Percentiles rank a stretch among this genome's conserved stretches.
phyloP scores from a whole-genome alignment of 1,140 invertebrate genomes.

The Contarinia nasturtii region DNA sequence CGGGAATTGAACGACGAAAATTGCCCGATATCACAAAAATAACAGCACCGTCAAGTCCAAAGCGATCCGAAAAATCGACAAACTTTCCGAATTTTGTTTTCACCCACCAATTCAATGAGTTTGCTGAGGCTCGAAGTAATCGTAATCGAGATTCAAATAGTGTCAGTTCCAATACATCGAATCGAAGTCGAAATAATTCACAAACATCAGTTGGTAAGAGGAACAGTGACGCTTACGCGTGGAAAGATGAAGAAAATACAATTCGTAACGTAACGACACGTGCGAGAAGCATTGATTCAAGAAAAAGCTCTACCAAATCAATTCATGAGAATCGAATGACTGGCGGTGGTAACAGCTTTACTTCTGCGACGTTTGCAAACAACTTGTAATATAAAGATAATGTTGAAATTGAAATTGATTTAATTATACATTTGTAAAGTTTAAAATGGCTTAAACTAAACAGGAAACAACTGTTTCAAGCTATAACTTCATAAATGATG shows the following conservation, averaged over 20 bases:
- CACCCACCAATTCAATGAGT: neutral
- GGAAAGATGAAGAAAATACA: constrained; percentile 2
- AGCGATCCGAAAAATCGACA: neutral
- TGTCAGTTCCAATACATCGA: too few species aligned
- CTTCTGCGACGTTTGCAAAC: too few species aligned
- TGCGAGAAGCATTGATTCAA: constrained; percentile 16
- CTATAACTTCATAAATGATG: too few species aligned
- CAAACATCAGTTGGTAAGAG: neutral
- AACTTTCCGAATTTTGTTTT: constrained; percentile 1
- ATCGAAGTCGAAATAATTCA: neutral
- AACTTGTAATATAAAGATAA: too few species aligned
- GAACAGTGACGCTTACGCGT: neutral
- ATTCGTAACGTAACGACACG: constrained; percentile 15
- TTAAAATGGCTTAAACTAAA: neutral
- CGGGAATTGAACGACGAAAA: neutral
- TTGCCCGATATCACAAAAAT: neutral
- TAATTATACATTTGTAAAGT: neutral
- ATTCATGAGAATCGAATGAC: constrained; percentile 8
- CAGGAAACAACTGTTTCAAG: neutral
- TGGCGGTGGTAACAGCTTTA: too few species aligned
- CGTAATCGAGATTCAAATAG: neutral
- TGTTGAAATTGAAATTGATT: neutral
- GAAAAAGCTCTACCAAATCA: constrained; percentile 21
- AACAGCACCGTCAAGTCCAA: neutral
- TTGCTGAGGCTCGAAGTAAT: neutral